phyloP scores from a whole-genome alignment of 1,140 invertebrate genomes.

The Pomacea maculata region DNA sequence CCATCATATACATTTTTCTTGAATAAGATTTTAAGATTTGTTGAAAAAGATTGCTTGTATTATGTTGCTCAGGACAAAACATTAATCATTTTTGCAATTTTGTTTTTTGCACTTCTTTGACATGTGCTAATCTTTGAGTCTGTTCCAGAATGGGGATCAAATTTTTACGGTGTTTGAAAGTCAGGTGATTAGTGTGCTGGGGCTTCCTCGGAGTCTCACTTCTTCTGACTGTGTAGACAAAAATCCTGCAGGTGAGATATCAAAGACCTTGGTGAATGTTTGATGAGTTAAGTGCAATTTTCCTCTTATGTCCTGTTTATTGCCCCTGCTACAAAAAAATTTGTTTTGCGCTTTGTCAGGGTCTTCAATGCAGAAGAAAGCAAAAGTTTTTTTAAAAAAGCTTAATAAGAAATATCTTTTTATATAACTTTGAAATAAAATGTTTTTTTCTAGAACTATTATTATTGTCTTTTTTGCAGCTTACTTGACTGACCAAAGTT shows the following conservation, averaged over 20 bases:
- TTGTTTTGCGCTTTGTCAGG: neutral
- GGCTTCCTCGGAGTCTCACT: conserved; percentile 34
- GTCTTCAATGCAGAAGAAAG: neutral
- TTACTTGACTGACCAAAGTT: conserved; percentile 34
- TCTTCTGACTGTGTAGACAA: conserved; percentile 24
- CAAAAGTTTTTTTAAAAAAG: neutral
- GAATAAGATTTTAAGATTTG: no score
- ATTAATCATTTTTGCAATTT: no score
- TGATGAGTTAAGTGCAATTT: neutral
- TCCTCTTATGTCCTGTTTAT: neutral
- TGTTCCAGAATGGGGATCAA: conserved; percentile 46
- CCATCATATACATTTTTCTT: no score
- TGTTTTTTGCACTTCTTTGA: no score
- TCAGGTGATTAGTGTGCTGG: conserved; percentile 32
- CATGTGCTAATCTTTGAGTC: no score
- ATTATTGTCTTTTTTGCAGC: conserved; percentile 29
- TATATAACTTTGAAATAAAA: no score
- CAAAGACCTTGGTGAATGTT: neutral
- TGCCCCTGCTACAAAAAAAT: neutral
- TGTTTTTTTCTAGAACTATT: neutral
- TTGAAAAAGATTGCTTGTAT: no score
- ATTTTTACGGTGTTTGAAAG: conserved; percentile 46
- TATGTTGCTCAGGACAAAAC: no score
- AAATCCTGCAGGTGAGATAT: neutral
- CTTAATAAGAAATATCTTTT: no score